A percentile compares a stretch with the other conserved stretches of the same genome.
These are phyloP conservation scores for Prochilodus magdalenae DNA, from an alignment of 2,113 vertebrate species.

Conservation along the genomic window DNA sequence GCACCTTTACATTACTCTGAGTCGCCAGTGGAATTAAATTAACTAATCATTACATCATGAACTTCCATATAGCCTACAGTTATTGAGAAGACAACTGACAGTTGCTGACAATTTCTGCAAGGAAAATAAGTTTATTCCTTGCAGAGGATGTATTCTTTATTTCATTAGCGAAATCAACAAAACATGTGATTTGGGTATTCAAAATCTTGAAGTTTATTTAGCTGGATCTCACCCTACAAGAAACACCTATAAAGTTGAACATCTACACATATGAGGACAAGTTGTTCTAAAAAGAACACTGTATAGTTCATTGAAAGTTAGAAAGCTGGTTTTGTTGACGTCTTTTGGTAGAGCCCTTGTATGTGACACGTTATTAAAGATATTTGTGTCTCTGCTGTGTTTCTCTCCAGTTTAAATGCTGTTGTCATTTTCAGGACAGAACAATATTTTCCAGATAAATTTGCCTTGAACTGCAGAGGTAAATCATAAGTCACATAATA, in stretches of 20 bases:
- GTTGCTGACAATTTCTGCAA: too few species aligned
- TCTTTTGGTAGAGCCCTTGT: constrained; percentile 32
- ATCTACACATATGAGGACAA: not conserved
- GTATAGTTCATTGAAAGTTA: constrained; percentile 22
- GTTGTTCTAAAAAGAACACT: not conserved
- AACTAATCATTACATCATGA: too few species aligned
- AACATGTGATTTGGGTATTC: not conserved
- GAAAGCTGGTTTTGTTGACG: not conserved
- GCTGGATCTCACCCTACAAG: not conserved
- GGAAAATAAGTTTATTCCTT: too few species aligned
- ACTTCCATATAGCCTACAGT: too few species aligned
- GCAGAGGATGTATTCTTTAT: too few species aligned
- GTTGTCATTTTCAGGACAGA: constrained; percentile 78
- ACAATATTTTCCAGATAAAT: constrained; percentile 79
- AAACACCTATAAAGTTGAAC: not conserved
- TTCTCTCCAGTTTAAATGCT: constrained; percentile 63
- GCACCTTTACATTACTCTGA: too few species aligned
- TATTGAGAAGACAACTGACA: too few species aligned
- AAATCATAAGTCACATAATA: constrained; percentile 69
- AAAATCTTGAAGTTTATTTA: not conserved
- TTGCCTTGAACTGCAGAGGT: constrained; percentile 62
- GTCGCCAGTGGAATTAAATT: too few species aligned
- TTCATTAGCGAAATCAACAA: too few species aligned
- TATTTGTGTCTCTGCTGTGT: constrained; percentile 69
- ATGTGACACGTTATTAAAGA: constrained; percentile 27